A percentile compares a stretch with the other conserved stretches of the same genome.
Evolutionary conservation across 2,888 invertebrate genomes (phyloP).

Genomic region (Thelaira solivaga): DNA sequence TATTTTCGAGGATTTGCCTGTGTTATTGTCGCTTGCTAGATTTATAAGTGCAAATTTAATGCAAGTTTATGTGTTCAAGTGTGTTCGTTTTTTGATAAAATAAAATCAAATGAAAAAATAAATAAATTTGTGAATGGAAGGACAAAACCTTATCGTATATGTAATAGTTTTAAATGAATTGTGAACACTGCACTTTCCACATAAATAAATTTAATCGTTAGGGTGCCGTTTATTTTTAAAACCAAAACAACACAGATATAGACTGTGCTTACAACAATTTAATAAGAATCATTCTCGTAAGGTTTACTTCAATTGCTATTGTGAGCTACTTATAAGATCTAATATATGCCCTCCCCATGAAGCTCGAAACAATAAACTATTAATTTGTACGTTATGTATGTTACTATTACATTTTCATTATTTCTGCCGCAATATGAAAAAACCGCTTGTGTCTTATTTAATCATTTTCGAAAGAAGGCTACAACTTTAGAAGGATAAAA

Average conservation of each 20-base stretch:
- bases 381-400: too few species aligned
- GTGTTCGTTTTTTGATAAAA: not conserved
- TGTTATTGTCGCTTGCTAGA: constrained; percentile 17
- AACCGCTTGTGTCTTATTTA: too few species aligned
- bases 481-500: too few species aligned
- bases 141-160: constrained; percentile 54
- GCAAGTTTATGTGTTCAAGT: not conserved
- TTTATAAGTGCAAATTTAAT: not conserved
- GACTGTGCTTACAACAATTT: too few species aligned
- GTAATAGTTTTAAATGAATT: constrained; percentile 59
- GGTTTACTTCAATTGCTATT: too few species aligned
- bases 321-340: too few species aligned
- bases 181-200: constrained; percentile 33
- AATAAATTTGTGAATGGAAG: constrained; percentile 28
- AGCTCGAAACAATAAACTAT: too few species aligned
- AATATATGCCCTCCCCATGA: too few species aligned
- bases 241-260: not conserved
- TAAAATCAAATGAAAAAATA: not conserved
- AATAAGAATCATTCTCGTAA: not conserved
- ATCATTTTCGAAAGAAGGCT: too few species aligned
- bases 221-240: not conserved
- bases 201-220: constrained; percentile 15
- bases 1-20: constrained; percentile 5
- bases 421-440: too few species aligned
- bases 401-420: too few species aligned